Evolutionary conservation across 1,140 invertebrate genomes (phyloP), one percentile per base, ranked within the genome.

Genomic region (Macrosteles quadrilineatus): DNA sequence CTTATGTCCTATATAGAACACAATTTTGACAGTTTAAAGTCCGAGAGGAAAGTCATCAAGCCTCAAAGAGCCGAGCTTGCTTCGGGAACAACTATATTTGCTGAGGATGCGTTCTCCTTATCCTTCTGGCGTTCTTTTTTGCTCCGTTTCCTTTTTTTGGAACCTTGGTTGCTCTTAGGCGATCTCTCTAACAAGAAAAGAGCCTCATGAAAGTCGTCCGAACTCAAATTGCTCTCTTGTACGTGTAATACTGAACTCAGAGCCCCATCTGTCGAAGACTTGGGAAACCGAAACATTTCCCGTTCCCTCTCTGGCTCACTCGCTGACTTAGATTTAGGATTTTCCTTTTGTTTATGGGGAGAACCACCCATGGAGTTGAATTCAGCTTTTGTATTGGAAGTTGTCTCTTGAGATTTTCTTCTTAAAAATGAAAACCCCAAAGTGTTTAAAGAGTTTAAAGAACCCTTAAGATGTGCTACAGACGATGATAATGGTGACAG

Each of bases 131-230:
- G 32, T 66, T 66, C 63, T 30, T 66, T 66, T 66, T 66, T 66
- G 23, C 63, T 66, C 21, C 40, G n/a, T 66, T 66, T 69, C 12
- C 68, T 43, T 43, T 40, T 43, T 45, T 64, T 62, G 2, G 53
- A 59, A 9, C 75, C 47, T n/a, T 74, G 67, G 36, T 71, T 72
- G 12, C 72, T 67, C 74, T 84, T 85, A 0, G 84, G 84, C 3
- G 84, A 85, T 53, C 83, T 76, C 73, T 85, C 84, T 31, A 85
- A 75, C 3, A 86, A 77, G 71, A 87, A 87, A 2, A 87, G 75
- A 17, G 84, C 85, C 77, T 87, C 85, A 74, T 87, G 85, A 75
- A 87, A 87, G 76, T 86, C 85, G 73, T 87, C 85, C 3, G 85
- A 85, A 77, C 84, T 85, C n/a, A 85, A 73, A 75, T 84, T 86